These are phyloP conservation scores for Aphelenchoides fujianensis DNA, from an alignment of 1,140 invertebrate genomes.

Conservation along the genomic window DNA sequence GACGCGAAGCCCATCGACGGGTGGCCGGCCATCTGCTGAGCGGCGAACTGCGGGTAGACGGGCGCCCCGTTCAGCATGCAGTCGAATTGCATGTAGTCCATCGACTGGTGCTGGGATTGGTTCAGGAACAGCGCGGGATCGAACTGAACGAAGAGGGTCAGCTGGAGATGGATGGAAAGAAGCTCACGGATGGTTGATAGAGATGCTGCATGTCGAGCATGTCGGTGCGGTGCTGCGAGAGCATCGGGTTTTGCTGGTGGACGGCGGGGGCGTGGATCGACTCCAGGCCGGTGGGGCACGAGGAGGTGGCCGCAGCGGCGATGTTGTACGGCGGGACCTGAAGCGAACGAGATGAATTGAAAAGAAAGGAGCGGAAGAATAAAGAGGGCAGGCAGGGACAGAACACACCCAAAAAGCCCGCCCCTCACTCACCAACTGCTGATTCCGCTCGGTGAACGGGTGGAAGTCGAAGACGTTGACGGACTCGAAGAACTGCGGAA, in stretches of 20 bases:
- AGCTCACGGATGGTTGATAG: not conserved
- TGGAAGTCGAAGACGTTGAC: conserved; percentile 18
- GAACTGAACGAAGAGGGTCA: not conserved
- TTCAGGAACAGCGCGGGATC: not conserved
- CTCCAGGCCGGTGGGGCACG: not conserved
- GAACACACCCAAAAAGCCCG: not conserved
- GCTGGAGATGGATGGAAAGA: not conserved
- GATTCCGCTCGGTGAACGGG: not conserved
- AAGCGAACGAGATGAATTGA: not conserved
- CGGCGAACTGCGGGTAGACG: not conserved
- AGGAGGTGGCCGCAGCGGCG: not conserved
- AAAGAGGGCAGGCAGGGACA: too few species aligned
- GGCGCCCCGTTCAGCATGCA: not conserved
- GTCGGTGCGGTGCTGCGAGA: not conserved
- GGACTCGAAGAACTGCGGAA: conserved; percentile 8
- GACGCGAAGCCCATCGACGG: too few species aligned
- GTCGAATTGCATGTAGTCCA: conserved; percentile 6
- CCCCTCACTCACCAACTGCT: not conserved
- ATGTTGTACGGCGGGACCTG: not conserved
- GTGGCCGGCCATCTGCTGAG: not conserved
- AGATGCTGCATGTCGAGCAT: conserved; percentile 3
- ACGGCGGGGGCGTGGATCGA: not conserved
- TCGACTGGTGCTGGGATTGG: not conserved
- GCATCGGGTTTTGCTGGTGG: not conserved
- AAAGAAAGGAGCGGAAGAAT: not conserved